Conservation (phyloP, 1,140 invertebrate species). For the Scaptomyza hsui region DNA sequence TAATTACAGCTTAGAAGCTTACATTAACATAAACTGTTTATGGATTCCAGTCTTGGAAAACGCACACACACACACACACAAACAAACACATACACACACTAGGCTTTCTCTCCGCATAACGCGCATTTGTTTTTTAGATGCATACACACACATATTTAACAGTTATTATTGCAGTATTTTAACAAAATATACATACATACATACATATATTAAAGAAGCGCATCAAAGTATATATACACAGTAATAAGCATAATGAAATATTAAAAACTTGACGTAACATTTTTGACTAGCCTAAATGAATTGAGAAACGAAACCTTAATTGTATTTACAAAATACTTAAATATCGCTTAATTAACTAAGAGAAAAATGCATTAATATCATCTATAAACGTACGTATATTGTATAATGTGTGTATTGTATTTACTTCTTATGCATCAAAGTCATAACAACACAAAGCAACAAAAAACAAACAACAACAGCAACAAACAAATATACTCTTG, state of each 20-base stretch:
- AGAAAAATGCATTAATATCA: conserved; percentile 52
- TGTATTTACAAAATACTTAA: conserved; percentile 80
- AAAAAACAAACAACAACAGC: conserved; percentile 44
- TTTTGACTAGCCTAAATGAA: conserved; percentile 78
- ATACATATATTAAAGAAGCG: conserved; percentile 46
- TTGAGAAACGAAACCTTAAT: conserved; percentile 65
- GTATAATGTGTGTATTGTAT: conserved; percentile 73
- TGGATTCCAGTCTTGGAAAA: conserved; percentile 1
- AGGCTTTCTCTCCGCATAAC: conserved; percentile 71
- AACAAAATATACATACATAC: conserved; percentile 31
- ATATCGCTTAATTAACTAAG: conserved; percentile 62
- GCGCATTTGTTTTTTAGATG: conserved; percentile 74
- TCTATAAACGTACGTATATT: conserved; percentile 64
- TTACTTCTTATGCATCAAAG: conserved; percentile 74
- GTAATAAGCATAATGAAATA: conserved; percentile 6
- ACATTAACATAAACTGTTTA: conserved; percentile 19
- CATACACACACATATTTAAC: conserved; percentile 59
- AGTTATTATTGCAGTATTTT: conserved; percentile 73
- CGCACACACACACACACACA: conserved; percentile 1
- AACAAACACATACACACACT: conserved; percentile 21
- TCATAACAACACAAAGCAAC: conserved; percentile 58
- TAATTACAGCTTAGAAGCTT: conserved; percentile 8
- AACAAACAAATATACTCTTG: conserved; percentile 77
- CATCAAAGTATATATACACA: conserved; percentile 28
- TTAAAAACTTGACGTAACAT: conserved; percentile 61